Percentiles rank a stretch among this genome's conserved stretches.
These are phyloP conservation scores for Drosophila tristis DNA, from an alignment of 1,140 invertebrate genomes.

Conservation along the genomic window DNA sequence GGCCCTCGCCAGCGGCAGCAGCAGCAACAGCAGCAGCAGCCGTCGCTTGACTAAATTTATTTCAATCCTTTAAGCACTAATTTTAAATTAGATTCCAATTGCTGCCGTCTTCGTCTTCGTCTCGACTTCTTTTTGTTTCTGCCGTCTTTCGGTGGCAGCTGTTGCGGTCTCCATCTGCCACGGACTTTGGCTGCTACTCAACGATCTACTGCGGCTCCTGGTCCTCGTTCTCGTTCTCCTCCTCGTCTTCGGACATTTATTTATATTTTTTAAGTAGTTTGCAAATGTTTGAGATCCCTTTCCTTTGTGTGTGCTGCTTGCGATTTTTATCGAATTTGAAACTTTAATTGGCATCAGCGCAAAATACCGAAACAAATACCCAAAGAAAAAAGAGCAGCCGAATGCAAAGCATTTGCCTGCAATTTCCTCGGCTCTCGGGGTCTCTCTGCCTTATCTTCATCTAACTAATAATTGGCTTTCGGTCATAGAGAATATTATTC, in stretches of 20 bases:
- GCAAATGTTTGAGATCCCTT: conserved; percentile 42
- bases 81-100: conserved; percentile 83
- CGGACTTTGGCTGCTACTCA: conserved; percentile 10
- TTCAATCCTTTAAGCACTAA: conserved; percentile 82
- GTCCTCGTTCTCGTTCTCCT: conserved; percentile 6
- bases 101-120: conserved; percentile 18
- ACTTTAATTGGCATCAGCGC: conserved; percentile 63
- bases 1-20: conserved; percentile 18
- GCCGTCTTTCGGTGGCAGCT: conserved; percentile 48
- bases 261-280: conserved; percentile 52
- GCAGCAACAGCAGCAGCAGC: conserved; percentile 40
- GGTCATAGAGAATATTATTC: conserved; percentile 9
- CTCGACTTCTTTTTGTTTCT: conserved; percentile 8
- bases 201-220: conserved; percentile 9
- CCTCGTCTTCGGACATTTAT: conserved; percentile 23
- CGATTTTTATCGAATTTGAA: conserved; percentile 70
- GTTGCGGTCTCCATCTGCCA: conserved; percentile 69
- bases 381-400: conserved; percentile 14
- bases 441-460: conserved; percentile 36
- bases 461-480: conserved; percentile 43
- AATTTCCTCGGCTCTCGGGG: conserved; percentile 8
- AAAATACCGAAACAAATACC: conserved; percentile 41
- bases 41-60: conserved; percentile 75
- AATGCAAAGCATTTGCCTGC: conserved; percentile 61
- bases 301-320: conserved; percentile 25